Base-by-base conservation (phyloP, 2,113 vertebrate species). In the Sarotherodon lohbergeri region DNA sequence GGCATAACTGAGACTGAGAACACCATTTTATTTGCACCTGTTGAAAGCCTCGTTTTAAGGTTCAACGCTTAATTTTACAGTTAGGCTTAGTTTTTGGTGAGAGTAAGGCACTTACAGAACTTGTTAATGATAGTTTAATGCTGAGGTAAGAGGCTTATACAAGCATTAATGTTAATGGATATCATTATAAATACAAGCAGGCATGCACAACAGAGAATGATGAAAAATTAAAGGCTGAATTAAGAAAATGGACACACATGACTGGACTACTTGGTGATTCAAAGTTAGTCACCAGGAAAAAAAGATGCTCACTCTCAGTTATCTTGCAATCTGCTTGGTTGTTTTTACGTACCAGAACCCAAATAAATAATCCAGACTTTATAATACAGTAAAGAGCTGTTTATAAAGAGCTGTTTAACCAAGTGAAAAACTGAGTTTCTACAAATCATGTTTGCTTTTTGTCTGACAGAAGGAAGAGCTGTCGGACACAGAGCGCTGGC, bases 401-500 rank as follows among this genome's bases (percentile, higher is more conserved):
- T 41, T 61, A 0, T 32, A 32, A 52, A 61, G 56, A 22, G 22
- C 27, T 27, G 27, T 61, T 2, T 43, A 13, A 71, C n/a, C 22
- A 27, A 3, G 39, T 27, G 24, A 16, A 46, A 6, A 4, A 17
- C 5, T 10, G 4, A 34, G 32, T 73, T 11, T 22, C 2, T 22
- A 22, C n/a, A 22, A 52, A 11, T 29, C 24, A 6, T n/a, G 6
- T 71, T 32, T 36, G 9, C 4, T 61, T 73, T 80, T 11, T 80
- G 68, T 52, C 41, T 57, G 27, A 57, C 94, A 96, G 97, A 97
- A 97, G 94, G 98, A 98, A 46, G 97, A 97, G 17, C 95, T 97
- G 76, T 97, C 98, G 0, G 98, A 98, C 46, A 95, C 95, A 86
- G 98, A 99, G 86, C 97, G 98, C 48, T 99, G 98, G 98, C 98